Evolutionary conservation across 2,113 vertebrate genomes (phyloP).

Genomic region (Albula goreensis): DNA sequence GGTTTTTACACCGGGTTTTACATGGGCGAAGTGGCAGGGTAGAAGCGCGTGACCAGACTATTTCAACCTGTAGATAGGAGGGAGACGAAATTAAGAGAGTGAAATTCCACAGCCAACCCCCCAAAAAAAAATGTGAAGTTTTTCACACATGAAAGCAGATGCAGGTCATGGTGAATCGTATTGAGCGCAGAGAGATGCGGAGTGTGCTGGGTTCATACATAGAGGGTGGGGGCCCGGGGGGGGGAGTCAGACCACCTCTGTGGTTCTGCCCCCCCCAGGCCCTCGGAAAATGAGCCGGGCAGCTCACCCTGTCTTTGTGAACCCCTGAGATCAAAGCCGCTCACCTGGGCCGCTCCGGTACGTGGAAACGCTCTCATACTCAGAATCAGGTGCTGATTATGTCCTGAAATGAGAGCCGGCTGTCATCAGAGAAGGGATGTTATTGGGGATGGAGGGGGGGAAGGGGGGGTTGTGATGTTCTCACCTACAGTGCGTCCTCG

Average conservation of each 20-base stretch:
- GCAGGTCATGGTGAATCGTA: background rate
- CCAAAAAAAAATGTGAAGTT: background rate
- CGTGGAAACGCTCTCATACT: background rate
- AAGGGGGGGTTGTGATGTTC: background rate
- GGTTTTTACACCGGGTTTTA: background rate
- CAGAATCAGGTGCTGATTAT: background rate
- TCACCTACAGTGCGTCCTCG: background rate
- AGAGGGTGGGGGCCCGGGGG: background rate
- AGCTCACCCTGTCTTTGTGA: background rate
- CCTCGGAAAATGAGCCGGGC: background rate
- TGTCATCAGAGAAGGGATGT: background rate
- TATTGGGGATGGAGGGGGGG: background rate
- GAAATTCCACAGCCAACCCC: background rate
- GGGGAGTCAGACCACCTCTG: background rate
- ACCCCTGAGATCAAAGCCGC: constrained; percentile 5
- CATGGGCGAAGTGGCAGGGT: background rate
- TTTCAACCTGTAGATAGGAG: too few relatives aligned
- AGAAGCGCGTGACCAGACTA: background rate
- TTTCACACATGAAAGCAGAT: background rate
- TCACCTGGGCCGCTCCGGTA: background rate
- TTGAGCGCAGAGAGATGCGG: background rate
- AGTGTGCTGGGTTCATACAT: background rate
- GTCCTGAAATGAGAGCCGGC: background rate
- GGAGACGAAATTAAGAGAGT: background rate
- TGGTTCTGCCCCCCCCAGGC: background rate